Conservation (phyloP, 1,140 invertebrate species). For the Ostrea edulis region DNA sequence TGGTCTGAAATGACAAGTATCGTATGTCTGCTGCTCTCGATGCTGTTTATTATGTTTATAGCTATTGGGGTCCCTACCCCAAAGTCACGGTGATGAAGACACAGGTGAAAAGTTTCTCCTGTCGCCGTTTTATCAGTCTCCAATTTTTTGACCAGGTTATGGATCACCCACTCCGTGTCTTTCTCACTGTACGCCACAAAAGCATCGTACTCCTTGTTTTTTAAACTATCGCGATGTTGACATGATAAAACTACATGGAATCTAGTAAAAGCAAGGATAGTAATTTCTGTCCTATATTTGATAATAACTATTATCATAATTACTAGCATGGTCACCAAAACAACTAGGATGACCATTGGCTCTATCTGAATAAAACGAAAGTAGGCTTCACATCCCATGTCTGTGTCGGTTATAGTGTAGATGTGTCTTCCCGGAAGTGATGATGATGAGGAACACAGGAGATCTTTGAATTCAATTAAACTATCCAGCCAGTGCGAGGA, state of each 20-base stretch:
- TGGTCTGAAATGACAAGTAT: conserved; percentile 84
- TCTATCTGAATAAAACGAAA: background rate
- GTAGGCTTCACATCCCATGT: conserved; percentile 26
- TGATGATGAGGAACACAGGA: conserved; percentile 45
- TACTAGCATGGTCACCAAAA: conserved; percentile 22
- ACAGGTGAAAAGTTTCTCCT: conserved; percentile 89
- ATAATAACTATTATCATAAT: conserved; percentile 24
- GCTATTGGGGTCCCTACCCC: conserved; percentile 88
- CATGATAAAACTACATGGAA: conserved; percentile 49
- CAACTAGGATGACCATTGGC: conserved; percentile 42
- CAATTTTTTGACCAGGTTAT: conserved; percentile 90
- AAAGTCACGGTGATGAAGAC: conserved; percentile 93
- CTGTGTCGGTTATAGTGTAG: background rate
- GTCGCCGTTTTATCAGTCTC: conserved; percentile 83
- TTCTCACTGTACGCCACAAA: conserved; percentile 95
- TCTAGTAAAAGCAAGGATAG: conserved; percentile 52
- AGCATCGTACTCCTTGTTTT: conserved; percentile 85
- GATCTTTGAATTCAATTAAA: conserved; percentile 14
- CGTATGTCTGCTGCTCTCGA: conserved; percentile 83
- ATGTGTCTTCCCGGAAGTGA: conserved; percentile 36
- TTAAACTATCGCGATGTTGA: background rate
- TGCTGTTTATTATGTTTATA: conserved; percentile 83
- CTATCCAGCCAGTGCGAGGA: background rate
- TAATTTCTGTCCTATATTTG: conserved; percentile 51
- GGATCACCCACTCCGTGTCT: conserved; percentile 93